These are phyloP conservation scores for Morone chrysops DNA, from an alignment of 2,113 vertebrate genomes.

Conservation along the genomic window DNA sequence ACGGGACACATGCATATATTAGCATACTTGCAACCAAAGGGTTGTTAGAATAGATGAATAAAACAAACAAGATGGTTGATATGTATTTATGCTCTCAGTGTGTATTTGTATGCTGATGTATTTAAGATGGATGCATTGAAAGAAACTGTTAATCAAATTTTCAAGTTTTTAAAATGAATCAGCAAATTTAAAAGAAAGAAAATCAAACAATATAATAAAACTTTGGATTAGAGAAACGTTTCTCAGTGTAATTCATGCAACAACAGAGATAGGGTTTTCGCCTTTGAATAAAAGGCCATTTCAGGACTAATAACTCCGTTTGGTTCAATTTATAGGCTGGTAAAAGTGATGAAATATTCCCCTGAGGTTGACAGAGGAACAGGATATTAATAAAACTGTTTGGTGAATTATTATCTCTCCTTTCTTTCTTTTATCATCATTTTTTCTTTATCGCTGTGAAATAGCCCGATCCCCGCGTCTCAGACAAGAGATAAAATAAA, in stretches of 20 bases:
- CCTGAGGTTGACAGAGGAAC: slow-evolving; percentile 46
- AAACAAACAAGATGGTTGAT: not conserved
- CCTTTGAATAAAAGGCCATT: slow-evolving; percentile 43
- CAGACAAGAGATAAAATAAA: slow-evolving; percentile 49
- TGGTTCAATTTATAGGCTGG: slow-evolving; percentile 24
- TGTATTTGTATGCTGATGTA: not conserved
- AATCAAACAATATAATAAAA: not conserved
- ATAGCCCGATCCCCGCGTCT: slow-evolving; percentile 33
- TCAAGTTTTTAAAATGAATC: not conserved
- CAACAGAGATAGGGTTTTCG: not conserved
- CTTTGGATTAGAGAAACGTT: not conserved
- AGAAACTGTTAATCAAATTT: too few species aligned
- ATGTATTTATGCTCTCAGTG: not conserved
- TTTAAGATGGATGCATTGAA: not conserved
- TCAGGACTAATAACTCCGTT: slow-evolving; percentile 30
- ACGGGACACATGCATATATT: not conserved
- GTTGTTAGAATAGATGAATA: not conserved
- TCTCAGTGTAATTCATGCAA: not conserved
- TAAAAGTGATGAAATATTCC: slow-evolving; percentile 57
- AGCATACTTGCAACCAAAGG: not conserved
- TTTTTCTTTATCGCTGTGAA: slow-evolving; percentile 54
- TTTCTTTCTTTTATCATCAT: slow-evolving; percentile 60
- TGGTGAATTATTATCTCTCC: slow-evolving; percentile 54
- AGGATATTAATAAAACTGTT: slow-evolving; percentile 72
- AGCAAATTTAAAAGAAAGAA: not conserved